Evolutionary conservation across 2,113 vertebrate species (phyloP), one percentile per base, ranked within the genome.

Genomic region (Bombycilla garrulus): DNA sequence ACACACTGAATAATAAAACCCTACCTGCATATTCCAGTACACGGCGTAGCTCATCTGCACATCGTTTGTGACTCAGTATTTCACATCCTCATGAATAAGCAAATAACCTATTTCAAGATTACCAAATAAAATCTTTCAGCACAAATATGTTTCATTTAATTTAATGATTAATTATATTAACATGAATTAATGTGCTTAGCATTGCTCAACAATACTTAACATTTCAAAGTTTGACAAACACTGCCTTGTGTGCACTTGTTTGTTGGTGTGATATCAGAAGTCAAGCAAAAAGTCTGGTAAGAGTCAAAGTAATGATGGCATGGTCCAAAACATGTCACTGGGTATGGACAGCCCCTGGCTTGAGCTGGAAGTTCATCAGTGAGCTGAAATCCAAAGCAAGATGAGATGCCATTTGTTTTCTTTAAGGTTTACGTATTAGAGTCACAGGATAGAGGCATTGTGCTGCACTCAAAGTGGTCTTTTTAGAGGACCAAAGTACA

Each of bases 121-220:
- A 86, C 54, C 50, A 70, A 92, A 88, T 67, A 44, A 64, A 93
- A 86, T 40, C 71, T 95, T 95, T 90, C 86, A 90, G 40, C 71
- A 53, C 12, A 21, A 65, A 36, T 76, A 51, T 18, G 13, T 65
- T 80, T 79, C 8, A 62, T 80, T 40, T 56, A 66, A 81, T 69
- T 54, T 33, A 69, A 42, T 69, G 18, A 69, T 61, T 50, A 51
- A 74, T 81, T 64, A 42, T n/a, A 70, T 57, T 50, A n/a, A 60
- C 16, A 57, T 28, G 8, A 45, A 29, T 28, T 83, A 38, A 38
- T 38, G 44, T 47, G 38, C 36, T 66, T 40, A 61, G 15, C 33
- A 36, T 76, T 87, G 57, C 36, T 33, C 33, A 79, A 28, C 2
- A 1, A 25, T 53, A 36, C 26, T 29, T 42, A 71, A n/a, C 3